Percentiles rank a stretch among this genome's conserved stretches.
These are phyloP conservation scores for Heliangelus exortis DNA, from an alignment of 2,797 vertebrate genomes.

Conservation along the genomic window DNA sequence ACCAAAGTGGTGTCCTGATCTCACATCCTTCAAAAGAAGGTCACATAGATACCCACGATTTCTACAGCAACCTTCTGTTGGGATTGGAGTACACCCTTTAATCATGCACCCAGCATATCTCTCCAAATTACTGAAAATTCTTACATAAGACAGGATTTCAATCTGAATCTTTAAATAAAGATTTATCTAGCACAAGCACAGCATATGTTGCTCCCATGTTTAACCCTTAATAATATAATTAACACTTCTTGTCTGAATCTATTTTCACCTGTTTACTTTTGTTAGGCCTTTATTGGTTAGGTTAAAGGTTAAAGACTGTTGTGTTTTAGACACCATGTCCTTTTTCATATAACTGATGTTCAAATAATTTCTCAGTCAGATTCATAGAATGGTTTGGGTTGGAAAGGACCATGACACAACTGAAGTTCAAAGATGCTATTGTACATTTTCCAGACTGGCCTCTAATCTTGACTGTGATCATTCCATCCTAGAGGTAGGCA, in stretches of 20 bases:
- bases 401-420: too few relatives aligned
- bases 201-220: background rate
- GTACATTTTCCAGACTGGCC: background rate
- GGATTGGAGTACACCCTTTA: background rate
- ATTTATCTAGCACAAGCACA: background rate
- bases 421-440: background rate
- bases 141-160: background rate
- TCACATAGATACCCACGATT: fast-evolving
- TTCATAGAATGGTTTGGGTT: too few relatives aligned
- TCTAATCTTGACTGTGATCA: background rate
- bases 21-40: background rate
- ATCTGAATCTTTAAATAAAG: background rate
- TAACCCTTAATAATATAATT: background rate
- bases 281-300: background rate
- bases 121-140: background rate
- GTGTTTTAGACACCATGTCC: background rate
- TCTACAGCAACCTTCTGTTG: background rate
- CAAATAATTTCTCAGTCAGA: background rate
- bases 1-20: background rate
- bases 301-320: background rate
- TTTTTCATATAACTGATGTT: background rate
- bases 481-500: background rate
- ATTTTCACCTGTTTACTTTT: background rate
- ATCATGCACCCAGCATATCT: background rate
- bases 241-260: background rate